Conservation (phyloP, 2,113 vertebrate genomes). For the Ellobius talpinus region DNA sequence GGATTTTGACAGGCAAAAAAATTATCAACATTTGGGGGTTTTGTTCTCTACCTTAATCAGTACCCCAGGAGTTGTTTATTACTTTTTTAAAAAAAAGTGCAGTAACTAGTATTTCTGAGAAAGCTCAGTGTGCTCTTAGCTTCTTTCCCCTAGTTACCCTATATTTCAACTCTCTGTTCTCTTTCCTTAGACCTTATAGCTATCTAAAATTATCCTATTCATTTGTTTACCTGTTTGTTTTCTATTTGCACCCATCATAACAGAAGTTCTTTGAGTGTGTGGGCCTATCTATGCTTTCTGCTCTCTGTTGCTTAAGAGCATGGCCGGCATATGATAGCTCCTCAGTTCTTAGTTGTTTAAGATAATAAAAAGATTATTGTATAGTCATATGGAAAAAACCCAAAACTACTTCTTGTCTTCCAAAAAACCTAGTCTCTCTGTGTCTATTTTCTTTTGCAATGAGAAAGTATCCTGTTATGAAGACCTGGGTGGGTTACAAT, state of each 20-base stretch:
- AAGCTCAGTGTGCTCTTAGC: background rate
- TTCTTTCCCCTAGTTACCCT: background rate
- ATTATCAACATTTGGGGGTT: background rate
- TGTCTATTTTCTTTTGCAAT: background rate
- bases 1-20: background rate
- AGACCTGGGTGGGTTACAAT: too few species aligned
- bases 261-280: background rate
- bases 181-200: background rate
- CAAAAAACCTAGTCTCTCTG: background rate
- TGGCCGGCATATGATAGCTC: background rate
- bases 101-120: background rate
- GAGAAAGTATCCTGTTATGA: background rate
- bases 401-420: background rate
- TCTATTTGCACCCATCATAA: background rate
- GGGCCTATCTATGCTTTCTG: background rate
- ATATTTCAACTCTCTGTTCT: background rate
- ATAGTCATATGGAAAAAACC: background rate
- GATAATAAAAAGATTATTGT: background rate
- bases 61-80: background rate
- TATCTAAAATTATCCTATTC: background rate
- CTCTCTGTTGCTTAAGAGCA: background rate
- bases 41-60: background rate
- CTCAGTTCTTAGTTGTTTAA: background rate
- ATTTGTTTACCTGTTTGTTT: background rate
- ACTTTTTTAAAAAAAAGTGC: too few species aligned